Percentiles rank a stretch among this genome's conserved stretches.
Evolutionary conservation across 2,113 vertebrate genomes (phyloP).

Genomic region (Paradoxurus hermaphroditus): DNA sequence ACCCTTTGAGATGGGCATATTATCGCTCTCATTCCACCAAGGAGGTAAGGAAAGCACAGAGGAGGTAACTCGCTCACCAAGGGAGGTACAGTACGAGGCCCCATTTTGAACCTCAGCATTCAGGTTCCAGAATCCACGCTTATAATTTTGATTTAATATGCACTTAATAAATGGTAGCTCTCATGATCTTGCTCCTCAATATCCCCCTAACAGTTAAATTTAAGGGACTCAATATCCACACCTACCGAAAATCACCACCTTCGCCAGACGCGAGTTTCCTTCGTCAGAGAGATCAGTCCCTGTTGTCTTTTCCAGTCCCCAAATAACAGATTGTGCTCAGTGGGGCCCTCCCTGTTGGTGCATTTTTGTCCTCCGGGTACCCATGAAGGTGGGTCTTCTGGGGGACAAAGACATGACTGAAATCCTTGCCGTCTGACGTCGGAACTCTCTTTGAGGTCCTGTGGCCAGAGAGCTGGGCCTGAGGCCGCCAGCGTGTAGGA

Average conservation of each 20-base stretch:
- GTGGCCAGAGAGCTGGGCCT: neutral
- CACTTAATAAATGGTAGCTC: neutral
- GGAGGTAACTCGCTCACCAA: neutral
- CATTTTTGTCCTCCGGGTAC: neutral
- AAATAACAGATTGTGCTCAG: neutral
- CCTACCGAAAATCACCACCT: neutral
- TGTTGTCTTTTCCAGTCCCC: neutral
- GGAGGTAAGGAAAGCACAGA: neutral
- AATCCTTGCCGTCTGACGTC: neutral
- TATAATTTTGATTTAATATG: neutral
- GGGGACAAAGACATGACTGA: neutral
- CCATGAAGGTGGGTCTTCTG: neutral
- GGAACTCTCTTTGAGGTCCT: neutral
- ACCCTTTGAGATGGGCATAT: neutral
- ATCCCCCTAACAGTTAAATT: neutral
- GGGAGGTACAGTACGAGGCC: neutral
- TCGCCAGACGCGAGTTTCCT: neutral
- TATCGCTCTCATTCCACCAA: neutral
- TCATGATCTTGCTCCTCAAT: neutral
- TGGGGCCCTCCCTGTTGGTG: neutral
- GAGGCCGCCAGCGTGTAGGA: neutral
- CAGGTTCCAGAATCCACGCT: neutral
- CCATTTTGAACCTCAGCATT: neutral
- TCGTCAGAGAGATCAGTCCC: neutral
- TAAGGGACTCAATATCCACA: neutral